A percentile compares a stretch with the other conserved stretches of the same genome.
These are phyloP conservation scores for Agrilus mali DNA, from an alignment of 2,888 invertebrate species.

Conservation along the genomic window DNA sequence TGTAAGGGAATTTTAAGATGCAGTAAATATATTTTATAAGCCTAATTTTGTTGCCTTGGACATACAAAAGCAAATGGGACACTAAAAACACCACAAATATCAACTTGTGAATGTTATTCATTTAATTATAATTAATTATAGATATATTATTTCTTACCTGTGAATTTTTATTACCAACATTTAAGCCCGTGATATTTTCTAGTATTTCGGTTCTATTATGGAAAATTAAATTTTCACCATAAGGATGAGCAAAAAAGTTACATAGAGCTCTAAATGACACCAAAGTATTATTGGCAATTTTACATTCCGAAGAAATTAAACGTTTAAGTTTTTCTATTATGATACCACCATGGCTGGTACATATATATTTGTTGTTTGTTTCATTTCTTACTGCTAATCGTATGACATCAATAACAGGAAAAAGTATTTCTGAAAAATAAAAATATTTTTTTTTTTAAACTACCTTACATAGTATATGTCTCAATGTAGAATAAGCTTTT, in stretches of 20 bases:
- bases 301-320: constrained; percentile 24
- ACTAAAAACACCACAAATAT: too few species aligned
- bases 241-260: constrained; percentile 65
- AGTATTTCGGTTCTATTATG: constrained; percentile 43
- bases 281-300: constrained; percentile 59
- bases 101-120: too few species aligned
- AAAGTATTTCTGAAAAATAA: constrained; percentile 53
- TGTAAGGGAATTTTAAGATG: too few species aligned
- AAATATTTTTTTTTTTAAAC: background rate
- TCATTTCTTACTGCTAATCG: constrained; percentile 60
- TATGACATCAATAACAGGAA: constrained; percentile 81
- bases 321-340: constrained; percentile 25
- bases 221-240: constrained; percentile 50
- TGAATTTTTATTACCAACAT: constrained; percentile 45
- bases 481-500: too few species aligned
- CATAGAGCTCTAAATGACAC: constrained; percentile 64
- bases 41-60: too few species aligned
- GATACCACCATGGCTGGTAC: constrained; percentile 27
- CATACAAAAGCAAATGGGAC: too few species aligned
- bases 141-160: constrained; percentile 37
- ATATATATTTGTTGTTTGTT: constrained; percentile 44
- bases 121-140: background rate
- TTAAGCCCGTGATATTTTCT: constrained; percentile 39
- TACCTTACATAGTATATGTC: too few species aligned
- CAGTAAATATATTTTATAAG: too few species aligned